Evolutionary conservation across 2,113 vertebrate species (phyloP).

Genomic region (Reinhardtius hippoglossoides): DNA sequence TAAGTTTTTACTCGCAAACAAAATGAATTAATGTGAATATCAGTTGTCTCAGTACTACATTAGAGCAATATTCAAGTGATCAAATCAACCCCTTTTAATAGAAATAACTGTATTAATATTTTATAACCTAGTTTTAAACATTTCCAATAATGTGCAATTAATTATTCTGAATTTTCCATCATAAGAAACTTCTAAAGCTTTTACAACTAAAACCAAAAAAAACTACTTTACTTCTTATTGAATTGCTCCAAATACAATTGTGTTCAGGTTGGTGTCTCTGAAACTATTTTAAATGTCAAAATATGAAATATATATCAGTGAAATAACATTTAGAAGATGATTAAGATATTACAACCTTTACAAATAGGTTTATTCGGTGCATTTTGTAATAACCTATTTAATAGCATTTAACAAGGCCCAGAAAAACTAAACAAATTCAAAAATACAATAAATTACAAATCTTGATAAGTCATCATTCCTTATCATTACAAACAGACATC

Average conservation of each 20-base stretch:
- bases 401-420: slow-evolving; percentile 39
- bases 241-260: slow-evolving; percentile 1
- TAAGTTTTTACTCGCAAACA: not conserved
- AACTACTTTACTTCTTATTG: not conserved
- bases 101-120: slow-evolving; percentile 2
- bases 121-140: slow-evolving; percentile 3
- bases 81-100: not conserved
- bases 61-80: not conserved
- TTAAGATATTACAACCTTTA: slow-evolving; percentile 12
- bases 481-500: slow-evolving; percentile 15
- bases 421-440: not conserved
- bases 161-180: slow-evolving; percentile 24
- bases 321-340: slow-evolving; percentile 26
- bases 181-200: slow-evolving; percentile 14
- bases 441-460: not conserved
- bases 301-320: not conserved
- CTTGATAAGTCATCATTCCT: slow-evolving; percentile 1
- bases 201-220: slow-evolving; percentile 12
- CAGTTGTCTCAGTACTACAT: not conserved
- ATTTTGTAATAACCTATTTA: not conserved
- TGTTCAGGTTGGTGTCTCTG: not conserved
- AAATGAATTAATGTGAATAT: not conserved
- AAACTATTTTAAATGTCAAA: slow-evolving; percentile 30
- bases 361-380: not conserved
- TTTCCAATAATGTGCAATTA: not conserved